These are phyloP conservation scores for Hydrotaea cyrtoneurina DNA, from an alignment of 2,888 invertebrate species.

Conservation along the genomic window DNA sequence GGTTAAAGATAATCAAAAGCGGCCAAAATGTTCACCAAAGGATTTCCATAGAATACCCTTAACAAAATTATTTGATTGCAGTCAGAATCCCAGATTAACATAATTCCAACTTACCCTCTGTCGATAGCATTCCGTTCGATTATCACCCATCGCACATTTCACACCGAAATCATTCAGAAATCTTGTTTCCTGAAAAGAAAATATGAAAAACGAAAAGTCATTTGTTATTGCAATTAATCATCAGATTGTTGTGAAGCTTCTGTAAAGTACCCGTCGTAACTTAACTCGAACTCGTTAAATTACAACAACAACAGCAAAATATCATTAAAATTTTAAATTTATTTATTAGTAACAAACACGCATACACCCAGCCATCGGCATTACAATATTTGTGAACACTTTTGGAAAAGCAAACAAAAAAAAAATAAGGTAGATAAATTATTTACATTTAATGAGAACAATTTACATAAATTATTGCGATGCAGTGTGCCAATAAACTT, in stretches of 20 bases:
- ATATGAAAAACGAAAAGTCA: slow-evolving; percentile 22
- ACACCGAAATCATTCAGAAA: slow-evolving; percentile 77
- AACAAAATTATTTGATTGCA: no score
- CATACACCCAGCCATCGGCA: neutral
- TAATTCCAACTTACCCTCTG: slow-evolving; percentile 73
- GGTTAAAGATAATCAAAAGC: no score
- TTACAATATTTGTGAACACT: slow-evolving; percentile 1
- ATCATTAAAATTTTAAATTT: neutral
- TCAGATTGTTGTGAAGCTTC: no score
- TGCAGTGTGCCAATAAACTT: slow-evolving; percentile 8
- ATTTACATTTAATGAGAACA: neutral
- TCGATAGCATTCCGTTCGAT: slow-evolving; percentile 74
- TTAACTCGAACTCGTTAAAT: neutral
- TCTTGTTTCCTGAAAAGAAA: slow-evolving; percentile 73
- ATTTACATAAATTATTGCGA: slow-evolving; percentile 17
- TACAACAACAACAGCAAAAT: no score
- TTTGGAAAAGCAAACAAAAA: neutral
- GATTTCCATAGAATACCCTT: no score
- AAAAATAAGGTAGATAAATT: no score
- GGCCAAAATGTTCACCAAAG: no score
- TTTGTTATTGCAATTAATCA: neutral
- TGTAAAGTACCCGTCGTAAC: no score
- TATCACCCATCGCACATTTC: slow-evolving; percentile 72
- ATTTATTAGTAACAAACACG: neutral
- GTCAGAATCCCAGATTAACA: no score